Base-by-base conservation (phyloP, 1,140 invertebrate genomes). In the Hyphantria cunea region DNA sequence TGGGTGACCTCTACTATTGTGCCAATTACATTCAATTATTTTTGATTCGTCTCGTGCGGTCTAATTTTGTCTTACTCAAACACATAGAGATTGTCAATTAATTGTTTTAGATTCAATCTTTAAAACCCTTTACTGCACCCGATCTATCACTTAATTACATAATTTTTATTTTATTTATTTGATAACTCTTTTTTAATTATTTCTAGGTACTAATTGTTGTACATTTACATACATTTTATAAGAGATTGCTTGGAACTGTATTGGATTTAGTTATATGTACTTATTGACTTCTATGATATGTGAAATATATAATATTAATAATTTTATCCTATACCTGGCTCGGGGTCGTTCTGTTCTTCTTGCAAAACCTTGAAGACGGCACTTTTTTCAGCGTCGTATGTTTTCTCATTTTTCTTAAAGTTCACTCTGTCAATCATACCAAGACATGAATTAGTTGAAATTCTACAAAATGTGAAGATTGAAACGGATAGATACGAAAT, bases 351-450 rank as follows among this genome's bases (percentile, higher is more conserved):
- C 82, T 98, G 96, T 64, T 95, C 95, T 89, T 98, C 97, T 80
- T 97, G 95, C 44, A 98, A 93, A 93, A 98, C 97, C 89, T 96
- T 97, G 86, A 97, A 96, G 3, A 98, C 97, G 76, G 97, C 97
- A 72, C 97, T 98, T 72, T 96, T 96, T 70, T 95, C 94, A 8
- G 95, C 93, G 79, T 97, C 95, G 91, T 97, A 98, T 54, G 94
- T 94, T 84, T 95, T 97, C 85, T 98, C 97, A 82, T 98, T 97
- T 90, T 98, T 98, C 93, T 98, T 98, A 90, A 98, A 98, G 89
- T 98, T 98, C 7, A 98, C 97, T 64, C 97, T 98, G 89, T 17
- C 93, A 66, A 72, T 39, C 11, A 54, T 12, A 68, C 33, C 49
- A 51, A 54, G 66, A 33, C 49, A 33, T 53, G 49, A 33, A 31